Conservation (phyloP, 2,888 invertebrate genomes). For the Megamerina dolium region DNA sequence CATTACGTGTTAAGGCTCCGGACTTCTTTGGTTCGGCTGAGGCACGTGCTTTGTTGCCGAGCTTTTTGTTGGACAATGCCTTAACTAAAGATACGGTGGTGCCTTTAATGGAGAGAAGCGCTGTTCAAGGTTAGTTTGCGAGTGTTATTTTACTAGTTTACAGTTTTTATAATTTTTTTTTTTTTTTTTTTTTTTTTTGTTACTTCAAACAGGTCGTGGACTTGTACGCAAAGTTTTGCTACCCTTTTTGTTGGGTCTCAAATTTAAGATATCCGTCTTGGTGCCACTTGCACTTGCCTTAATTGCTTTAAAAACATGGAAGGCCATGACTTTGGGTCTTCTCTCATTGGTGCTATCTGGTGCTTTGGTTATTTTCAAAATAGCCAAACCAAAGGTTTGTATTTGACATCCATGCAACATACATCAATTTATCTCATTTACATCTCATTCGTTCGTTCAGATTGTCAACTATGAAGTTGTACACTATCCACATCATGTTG, state of each 20-base stretch:
- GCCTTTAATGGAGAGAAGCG: slow-evolving; percentile 58
- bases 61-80: slow-evolving; percentile 38
- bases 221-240: slow-evolving; percentile 78
- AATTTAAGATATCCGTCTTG: slow-evolving; percentile 78
- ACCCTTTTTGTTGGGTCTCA: slow-evolving; percentile 78
- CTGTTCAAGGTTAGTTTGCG: slow-evolving; percentile 34
- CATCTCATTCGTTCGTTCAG: slow-evolving; percentile 26
- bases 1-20: slow-evolving; percentile 69
- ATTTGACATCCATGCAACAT: not conserved
- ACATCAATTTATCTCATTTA: not conserved
- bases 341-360: slow-evolving; percentile 78
- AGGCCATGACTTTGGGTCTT: slow-evolving; percentile 77
- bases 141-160: not conserved
- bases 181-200: not conserved
- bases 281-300: slow-evolving; percentile 75
- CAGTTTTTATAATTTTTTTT: not conserved
- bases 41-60: slow-evolving; percentile 43
- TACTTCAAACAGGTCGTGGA: slow-evolving; percentile 59
- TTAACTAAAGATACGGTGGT: slow-evolving; percentile 64
- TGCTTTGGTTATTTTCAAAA: slow-evolving; percentile 79
- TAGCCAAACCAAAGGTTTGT: slow-evolving; percentile 72
- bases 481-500: slow-evolving; percentile 63
- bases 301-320: slow-evolving; percentile 85
- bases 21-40: slow-evolving; percentile 52
- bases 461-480: slow-evolving; percentile 81